Percentiles rank a stretch among this genome's conserved stretches.
These are phyloP conservation scores for Ophioninae sp. DNA, from an alignment of 2,888 invertebrate species.

Conservation along the genomic window DNA sequence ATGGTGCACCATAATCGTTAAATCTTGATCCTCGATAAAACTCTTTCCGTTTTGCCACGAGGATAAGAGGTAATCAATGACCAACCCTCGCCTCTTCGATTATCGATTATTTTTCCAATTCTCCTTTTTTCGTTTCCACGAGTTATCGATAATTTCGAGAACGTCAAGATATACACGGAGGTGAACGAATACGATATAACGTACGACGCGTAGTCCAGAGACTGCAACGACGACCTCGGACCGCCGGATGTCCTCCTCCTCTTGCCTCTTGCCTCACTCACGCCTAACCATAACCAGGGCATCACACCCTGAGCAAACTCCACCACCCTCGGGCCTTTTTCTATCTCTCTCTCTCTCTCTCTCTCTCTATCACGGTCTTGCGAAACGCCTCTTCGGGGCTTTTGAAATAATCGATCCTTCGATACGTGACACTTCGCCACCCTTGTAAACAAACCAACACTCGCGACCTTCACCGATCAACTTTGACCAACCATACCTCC, in stretches of 20 bases:
- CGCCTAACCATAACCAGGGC: slow-evolving; percentile 79
- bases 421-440: slow-evolving; percentile 9
- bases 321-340: slow-evolving; percentile 54
- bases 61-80: background rate
- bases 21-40: slow-evolving; percentile 40
- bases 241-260: slow-evolving; percentile 68
- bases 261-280: slow-evolving; percentile 79
- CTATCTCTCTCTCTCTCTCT: slow-evolving; percentile 18
- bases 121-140: background rate
- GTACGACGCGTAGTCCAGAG: slow-evolving; percentile 50
- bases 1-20: slow-evolving; percentile 66
- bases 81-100: background rate
- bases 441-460: slow-evolving; percentile 22
- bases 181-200: slow-evolving; percentile 40
- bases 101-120: slow-evolving; percentile 18
- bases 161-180: slow-evolving; percentile 22
- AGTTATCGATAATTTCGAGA: slow-evolving; percentile 13
- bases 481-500: slow-evolving; percentile 1
- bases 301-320: slow-evolving; percentile 72
- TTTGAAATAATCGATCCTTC: background rate
- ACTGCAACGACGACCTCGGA: slow-evolving; percentile 56
- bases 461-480: slow-evolving; percentile 33
- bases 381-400: slow-evolving; percentile 10
- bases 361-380: slow-evolving; percentile 10
- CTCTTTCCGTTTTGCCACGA: slow-evolving; percentile 14